Evolutionary conservation across 2,113 vertebrate species (phyloP).

Genomic region (Hystrix cristata): DNA sequence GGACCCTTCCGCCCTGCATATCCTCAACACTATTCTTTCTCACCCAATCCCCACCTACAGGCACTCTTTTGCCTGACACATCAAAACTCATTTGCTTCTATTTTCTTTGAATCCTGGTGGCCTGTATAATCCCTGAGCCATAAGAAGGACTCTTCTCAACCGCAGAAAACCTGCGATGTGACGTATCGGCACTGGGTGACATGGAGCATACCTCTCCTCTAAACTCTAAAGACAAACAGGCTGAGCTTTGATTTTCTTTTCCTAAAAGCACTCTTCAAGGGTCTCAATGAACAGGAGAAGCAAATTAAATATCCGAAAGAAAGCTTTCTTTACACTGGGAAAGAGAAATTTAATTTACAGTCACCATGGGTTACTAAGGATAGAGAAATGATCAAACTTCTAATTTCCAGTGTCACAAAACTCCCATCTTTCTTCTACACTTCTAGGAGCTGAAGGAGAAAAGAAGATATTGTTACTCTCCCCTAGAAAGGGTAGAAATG

Average conservation of each 20-base stretch:
- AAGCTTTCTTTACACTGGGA: background rate
- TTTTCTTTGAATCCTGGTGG: background rate
- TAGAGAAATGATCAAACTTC: background rate
- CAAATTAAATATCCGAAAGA: conserved; percentile 50
- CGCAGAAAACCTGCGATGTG: background rate
- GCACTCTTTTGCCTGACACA: background rate
- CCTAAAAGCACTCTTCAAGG: conserved; percentile 35
- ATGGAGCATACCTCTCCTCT: background rate
- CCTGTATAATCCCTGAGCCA: background rate
- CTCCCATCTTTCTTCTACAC: background rate
- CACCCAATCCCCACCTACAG: background rate
- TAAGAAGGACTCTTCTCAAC: background rate
- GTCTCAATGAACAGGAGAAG: conserved; percentile 41
- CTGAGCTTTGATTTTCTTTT: background rate
- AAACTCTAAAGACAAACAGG: background rate
- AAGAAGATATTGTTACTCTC: background rate
- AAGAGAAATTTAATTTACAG: conserved; percentile 15
- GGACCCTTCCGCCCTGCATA: background rate
- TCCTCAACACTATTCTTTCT: background rate
- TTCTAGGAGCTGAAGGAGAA: background rate
- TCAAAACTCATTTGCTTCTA: background rate
- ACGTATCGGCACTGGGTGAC: background rate
- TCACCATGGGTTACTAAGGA: background rate
- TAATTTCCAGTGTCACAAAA: background rate
- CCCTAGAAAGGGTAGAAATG: background rate